Evolutionary conservation across 2,797 vertebrate species (phyloP), one percentile per base, ranked within the genome.

Genomic region (Bucorvus abyssinicus): DNA sequence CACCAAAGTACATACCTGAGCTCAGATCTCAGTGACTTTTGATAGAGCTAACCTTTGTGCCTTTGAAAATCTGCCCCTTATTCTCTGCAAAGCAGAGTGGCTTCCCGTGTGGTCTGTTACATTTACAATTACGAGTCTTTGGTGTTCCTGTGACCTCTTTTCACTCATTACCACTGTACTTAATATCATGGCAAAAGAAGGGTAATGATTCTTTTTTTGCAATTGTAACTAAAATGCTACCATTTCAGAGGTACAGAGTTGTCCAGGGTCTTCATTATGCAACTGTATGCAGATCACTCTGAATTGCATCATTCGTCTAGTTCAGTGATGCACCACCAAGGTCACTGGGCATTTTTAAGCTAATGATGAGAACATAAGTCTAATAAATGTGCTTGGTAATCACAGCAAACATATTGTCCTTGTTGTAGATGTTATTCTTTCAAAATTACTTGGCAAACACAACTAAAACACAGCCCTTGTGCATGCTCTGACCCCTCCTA

Each of bases 381-480:
- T 93, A 83, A 91, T 83, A 94, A 95, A 96, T 90, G 74, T 90
- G 90, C 86, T 80, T 71, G 53, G 88, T 94, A 96, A 95, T 91
- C 91, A 93, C 42, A 32, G 60, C 42, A 94, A 93, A 80, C 40
- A 21, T 87, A 87, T 23, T 94, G 71, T n/a, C 80, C 61, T 64
- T 90, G 85, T 74, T 1, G 1, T 88, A 94, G 80, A 79, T 68
- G 86, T 83, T 94, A 84, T 80, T 89, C 83, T 94, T 95, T 88
- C 53, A 74, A 92, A 95, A 89, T 42, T 34, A 70, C 36, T 74
- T 87, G 80, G 90, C 80, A 91, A 94, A 82, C 50, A 50, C 42
- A 69, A 76, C 44, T 67, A 40, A 96, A 93, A 74, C 18, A 49
- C 32, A 78, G 59, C 22, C 18, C 29, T 45, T 65, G 57, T 38